Evolutionary conservation across 1,140 invertebrate genomes (phyloP).

Genomic region (Potamilus streckersoni): DNA sequence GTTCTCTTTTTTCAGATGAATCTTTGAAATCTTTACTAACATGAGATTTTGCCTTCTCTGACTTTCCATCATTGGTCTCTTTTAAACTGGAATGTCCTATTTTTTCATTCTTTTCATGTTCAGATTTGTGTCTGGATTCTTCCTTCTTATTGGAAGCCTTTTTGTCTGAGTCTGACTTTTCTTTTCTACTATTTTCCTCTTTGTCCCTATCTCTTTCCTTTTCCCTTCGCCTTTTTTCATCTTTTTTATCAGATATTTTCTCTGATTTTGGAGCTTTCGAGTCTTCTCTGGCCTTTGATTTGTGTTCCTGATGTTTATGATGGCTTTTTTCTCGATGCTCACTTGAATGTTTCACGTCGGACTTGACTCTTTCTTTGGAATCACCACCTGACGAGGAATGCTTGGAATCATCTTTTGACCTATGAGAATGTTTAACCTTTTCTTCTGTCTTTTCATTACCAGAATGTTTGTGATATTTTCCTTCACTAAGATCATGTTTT

Average conservation of each 20-base stretch:
- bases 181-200: conserved; percentile 10
- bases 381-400: background rate
- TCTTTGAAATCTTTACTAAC: background rate
- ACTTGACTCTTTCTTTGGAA: background rate
- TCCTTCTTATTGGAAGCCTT: background rate
- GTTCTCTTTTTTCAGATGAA: background rate
- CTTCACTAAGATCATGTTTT: conserved; percentile 7
- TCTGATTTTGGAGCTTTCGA: background rate
- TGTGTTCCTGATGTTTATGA: conserved; percentile 8
- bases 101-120: conserved; percentile 3
- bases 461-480: conserved; percentile 42
- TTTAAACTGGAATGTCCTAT: conserved; percentile 1
- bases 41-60: background rate
- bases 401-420: background rate
- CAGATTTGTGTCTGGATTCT: background rate
- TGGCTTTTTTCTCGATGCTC: background rate
- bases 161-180: conserved; percentile 7
- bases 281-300: conserved; percentile 14
- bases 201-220: conserved; percentile 9
- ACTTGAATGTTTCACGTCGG: too few relatives aligned
- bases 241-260: conserved; percentile 14
- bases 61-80: conserved; percentile 4
- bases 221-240: conserved; percentile 5
- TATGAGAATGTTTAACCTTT: conserved; percentile 9
- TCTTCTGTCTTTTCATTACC: conserved; percentile 33